These are phyloP conservation scores for Phainopepla nitens DNA, from an alignment of 2,113 vertebrate species.

Conservation along the genomic window DNA sequence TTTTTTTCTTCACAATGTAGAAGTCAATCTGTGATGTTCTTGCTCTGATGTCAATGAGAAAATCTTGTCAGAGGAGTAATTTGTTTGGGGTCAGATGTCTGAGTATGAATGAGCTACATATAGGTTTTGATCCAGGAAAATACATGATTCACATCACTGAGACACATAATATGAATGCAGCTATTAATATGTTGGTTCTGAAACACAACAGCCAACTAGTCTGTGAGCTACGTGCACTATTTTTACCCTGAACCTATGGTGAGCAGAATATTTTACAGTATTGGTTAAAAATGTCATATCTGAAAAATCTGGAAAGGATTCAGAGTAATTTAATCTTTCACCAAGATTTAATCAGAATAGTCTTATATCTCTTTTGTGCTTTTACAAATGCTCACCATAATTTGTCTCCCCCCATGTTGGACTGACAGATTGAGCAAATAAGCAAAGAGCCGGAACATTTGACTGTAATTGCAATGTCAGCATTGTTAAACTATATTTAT, in stretches of 20 bases:
- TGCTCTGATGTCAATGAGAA: not conserved
- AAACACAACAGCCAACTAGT: not conserved
- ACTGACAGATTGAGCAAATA: slow-evolving; percentile 71
- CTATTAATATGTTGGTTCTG: not conserved
- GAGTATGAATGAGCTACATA: not conserved
- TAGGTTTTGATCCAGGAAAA: not conserved
- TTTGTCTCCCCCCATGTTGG: slow-evolving; percentile 61
- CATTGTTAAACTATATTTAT: slow-evolving; percentile 75
- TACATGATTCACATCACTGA: not conserved
- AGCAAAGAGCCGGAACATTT: slow-evolving; percentile 68
- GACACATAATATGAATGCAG: not conserved
- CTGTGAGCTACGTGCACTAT: not conserved
- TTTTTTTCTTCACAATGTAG: not conserved
- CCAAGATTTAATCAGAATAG: slow-evolving; percentile 72
- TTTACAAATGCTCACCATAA: slow-evolving; percentile 68
- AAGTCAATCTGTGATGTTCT: not conserved
- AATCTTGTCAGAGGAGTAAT: not conserved
- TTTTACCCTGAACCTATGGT: not conserved
- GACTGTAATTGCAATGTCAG: slow-evolving; percentile 74
- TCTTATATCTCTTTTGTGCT: slow-evolving; percentile 74
- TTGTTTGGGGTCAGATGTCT: not conserved
- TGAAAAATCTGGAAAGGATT: slow-evolving; percentile 64
- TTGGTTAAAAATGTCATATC: slow-evolving; percentile 55
- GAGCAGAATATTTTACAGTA: slow-evolving; percentile 39
- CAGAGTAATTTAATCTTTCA: slow-evolving; percentile 73